Evolutionary conservation across 2,888 invertebrate species (phyloP).

Genomic region (Theretra japonica): DNA sequence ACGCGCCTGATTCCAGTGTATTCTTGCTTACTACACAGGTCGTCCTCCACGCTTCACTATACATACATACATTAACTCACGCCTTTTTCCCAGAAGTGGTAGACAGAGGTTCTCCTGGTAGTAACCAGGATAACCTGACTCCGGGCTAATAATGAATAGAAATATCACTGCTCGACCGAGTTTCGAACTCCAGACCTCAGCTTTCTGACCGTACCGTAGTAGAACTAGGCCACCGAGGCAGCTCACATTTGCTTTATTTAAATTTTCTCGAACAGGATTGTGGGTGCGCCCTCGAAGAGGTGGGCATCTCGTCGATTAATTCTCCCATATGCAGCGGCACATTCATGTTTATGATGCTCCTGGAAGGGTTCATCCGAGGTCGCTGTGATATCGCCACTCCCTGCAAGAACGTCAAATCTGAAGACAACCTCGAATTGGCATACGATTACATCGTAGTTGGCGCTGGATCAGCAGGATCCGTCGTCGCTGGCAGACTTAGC

Average conservation of each 20-base stretch:
- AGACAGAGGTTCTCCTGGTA: no score
- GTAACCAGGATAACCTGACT: no score
- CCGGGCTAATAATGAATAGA: no score
- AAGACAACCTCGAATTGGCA: constrained; percentile 57
- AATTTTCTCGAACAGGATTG: constrained; percentile 57
- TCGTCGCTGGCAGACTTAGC: constrained; percentile 85
- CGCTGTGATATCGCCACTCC: constrained; percentile 79
- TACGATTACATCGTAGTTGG: constrained; percentile 88
- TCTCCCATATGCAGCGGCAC: constrained; percentile 82
- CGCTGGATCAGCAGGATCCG: constrained; percentile 86
- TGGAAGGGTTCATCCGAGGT: constrained; percentile 84
- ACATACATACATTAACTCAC: no score
- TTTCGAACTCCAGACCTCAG: no score
- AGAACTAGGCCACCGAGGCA: no score
- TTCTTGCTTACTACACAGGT: no score
- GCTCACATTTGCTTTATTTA: not conserved
- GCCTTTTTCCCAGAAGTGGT: no score
- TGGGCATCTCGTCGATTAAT: constrained; percentile 79
- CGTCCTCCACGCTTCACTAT: no score
- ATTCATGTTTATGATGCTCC: constrained; percentile 85
- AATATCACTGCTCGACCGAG: no score
- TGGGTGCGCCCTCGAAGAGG: constrained; percentile 75
- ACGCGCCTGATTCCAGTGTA: no score
- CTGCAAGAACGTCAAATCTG: constrained; percentile 81
- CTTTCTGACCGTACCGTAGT: no score